Evolutionary conservation across 1,140 invertebrate genomes (phyloP).

Genomic region (Melipona quadrifasciata): DNA sequence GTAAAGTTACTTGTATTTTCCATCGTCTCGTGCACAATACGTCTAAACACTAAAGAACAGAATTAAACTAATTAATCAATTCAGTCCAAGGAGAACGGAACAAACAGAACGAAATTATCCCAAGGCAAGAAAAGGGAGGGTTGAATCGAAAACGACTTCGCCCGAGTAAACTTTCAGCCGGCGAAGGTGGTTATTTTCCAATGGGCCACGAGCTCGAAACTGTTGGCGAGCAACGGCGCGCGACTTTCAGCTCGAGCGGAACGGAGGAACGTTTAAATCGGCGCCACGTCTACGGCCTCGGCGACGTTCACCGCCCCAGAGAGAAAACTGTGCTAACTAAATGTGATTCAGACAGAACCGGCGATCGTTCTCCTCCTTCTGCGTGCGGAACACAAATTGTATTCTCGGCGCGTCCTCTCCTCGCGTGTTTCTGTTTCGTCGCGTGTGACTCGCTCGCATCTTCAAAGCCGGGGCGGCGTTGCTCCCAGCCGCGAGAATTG

Average conservation of each 20-base stretch:
- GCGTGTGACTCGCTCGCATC: constrained; percentile 1
- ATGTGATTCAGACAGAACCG: constrained; percentile 46
- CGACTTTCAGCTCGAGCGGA: constrained; percentile 63
- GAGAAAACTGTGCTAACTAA: constrained; percentile 66
- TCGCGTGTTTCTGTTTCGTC: constrained; percentile 50
- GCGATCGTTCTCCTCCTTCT: constrained; percentile 1
- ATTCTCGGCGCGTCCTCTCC: background rate
- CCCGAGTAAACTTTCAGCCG: background rate
- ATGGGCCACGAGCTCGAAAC: constrained; percentile 4
- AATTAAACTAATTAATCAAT: too few species aligned
- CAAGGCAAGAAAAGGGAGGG: too few species aligned
- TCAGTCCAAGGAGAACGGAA: too few species aligned
- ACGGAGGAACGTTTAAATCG: constrained; percentile 64
- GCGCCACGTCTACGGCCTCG: constrained; percentile 66
- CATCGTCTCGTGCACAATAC: too few species aligned
- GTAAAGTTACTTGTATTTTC: too few species aligned
- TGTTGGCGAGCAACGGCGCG: constrained; percentile 29
- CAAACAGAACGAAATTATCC: too few species aligned
- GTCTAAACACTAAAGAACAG: too few species aligned
- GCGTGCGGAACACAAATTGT: too few species aligned
- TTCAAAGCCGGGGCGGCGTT: background rate
- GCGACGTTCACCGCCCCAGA: constrained; percentile 45
- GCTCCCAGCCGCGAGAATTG: background rate
- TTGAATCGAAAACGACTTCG: too few species aligned
- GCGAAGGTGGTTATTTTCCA: background rate